Base-by-base conservation (phyloP, 2,888 invertebrate species). In the Halocaridina rubra region DNA sequence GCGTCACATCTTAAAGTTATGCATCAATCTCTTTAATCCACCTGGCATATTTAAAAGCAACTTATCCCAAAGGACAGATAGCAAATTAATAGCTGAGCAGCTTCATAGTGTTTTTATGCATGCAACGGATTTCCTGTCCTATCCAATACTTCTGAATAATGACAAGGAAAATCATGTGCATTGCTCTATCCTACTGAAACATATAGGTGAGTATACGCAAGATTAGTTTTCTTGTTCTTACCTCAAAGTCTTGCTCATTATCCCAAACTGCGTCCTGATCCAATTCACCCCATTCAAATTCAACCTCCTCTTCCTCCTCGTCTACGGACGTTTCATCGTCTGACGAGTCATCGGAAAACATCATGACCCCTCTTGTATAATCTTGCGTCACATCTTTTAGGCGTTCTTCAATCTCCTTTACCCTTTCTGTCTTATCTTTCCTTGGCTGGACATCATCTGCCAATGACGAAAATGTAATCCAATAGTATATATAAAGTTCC, bases 341-440 rank as follows among this genome's bases (percentile, higher is more conserved):
- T 3, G 85, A 80, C 2, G 88, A 88, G 39, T 80, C 80, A 39
- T 86, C 86, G 0, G 86, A 86, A 69, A 80, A 88, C 72, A 69
- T 53, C 19, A 76, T 32, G 22, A 74, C 69, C n/a, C 87, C 84
- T 16, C 84, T 30, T 3, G 84, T 79, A 33, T 79, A 84, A 27
- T 84, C 84, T 5, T 19, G 29, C 10, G 22, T 75, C 79, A 80
- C n/a, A 57, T 84, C 79, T 22, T 75, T 72, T 3, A 84, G 53
- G 24, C 33, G 64, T 24, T 24, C 5, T 4, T 16, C 7, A n/a
- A 81, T 16, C n/a, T 81, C 57, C 2, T 29, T 10, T 27, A 59
- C 27, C 22, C 53, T 57, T 69, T 88, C 88, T 74, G 86, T 74
- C 67, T 85, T 87, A 88, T 91, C 91, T 8, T 91, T 91, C 30